A percentile compares a stretch with the other conserved stretches of the same genome.
Evolutionary conservation across 2,888 invertebrate species (phyloP).

Genomic region (Abscondita cerata): DNA sequence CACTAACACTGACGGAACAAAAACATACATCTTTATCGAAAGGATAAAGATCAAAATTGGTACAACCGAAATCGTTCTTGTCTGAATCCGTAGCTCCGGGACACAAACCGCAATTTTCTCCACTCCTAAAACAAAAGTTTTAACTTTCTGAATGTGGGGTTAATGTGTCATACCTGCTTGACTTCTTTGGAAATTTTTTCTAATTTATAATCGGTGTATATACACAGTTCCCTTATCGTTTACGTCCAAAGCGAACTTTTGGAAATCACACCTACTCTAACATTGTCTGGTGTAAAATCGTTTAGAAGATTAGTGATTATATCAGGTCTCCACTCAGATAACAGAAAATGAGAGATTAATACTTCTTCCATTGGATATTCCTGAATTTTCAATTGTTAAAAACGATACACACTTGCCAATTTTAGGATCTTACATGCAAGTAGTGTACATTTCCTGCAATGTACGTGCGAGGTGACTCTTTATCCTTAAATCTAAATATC

Average conservation of each 20-base stretch:
- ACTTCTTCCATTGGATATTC: conserved; percentile 86
- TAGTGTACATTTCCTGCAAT: conserved; percentile 72
- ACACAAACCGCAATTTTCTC: conserved; percentile 68
- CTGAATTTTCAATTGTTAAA: conserved; percentile 51
- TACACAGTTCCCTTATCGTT: conserved; percentile 86
- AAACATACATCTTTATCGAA: conserved; percentile 65
- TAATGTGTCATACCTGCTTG: conserved; percentile 64
- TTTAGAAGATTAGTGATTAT: conserved; percentile 76
- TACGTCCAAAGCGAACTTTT: conserved; percentile 77
- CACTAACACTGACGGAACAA: neutral
- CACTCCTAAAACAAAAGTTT: conserved; percentile 63
- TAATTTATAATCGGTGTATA: conserved; percentile 81
- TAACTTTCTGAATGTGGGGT: neutral
- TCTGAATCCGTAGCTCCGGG: conserved; percentile 77
- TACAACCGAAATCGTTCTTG: conserved; percentile 92
- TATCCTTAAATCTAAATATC: conserved; percentile 88
- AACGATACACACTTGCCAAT: no score
- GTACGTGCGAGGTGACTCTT: conserved; percentile 76
- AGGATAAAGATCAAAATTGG: conserved; percentile 74
- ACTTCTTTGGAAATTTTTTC: conserved; percentile 70
- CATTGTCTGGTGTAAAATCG: conserved; percentile 80
- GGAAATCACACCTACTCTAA: conserved; percentile 77
- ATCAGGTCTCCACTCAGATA: conserved; percentile 87
- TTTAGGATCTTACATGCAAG: conserved; percentile 72
- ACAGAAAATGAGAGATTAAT: conserved; percentile 77